Conservation (phyloP, 2,113 vertebrate genomes). For the Stomatorhinus ivindoensis region DNA sequence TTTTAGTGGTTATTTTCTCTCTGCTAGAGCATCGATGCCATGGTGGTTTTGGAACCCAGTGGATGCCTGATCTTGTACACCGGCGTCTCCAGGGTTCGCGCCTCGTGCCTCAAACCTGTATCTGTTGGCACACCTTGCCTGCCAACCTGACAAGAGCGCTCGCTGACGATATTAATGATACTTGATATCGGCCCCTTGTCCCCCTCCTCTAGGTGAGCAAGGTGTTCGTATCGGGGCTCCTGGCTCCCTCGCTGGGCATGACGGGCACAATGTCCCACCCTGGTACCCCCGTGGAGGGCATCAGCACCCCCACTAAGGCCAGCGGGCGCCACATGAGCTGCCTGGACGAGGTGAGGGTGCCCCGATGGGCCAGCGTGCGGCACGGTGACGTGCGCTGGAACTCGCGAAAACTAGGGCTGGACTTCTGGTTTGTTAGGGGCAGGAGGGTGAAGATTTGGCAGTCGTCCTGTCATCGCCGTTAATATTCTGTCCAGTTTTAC, state of each 20-base stretch:
- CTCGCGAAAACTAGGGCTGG: background rate
- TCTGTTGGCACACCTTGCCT: background rate
- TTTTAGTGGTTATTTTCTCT: background rate
- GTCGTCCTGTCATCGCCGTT: background rate
- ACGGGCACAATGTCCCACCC: slow-evolving; percentile 66
- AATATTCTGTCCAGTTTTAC: background rate
- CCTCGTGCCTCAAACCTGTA: slow-evolving; percentile 13
- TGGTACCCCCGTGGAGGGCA: slow-evolving; percentile 67
- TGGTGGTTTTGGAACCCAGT: slow-evolving; percentile 82
- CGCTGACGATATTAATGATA: background rate
- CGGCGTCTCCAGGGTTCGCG: slow-evolving; percentile 77
- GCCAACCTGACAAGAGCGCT: background rate
- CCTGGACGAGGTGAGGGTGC: slow-evolving; percentile 72
- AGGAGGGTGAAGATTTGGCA: background rate
- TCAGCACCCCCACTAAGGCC: slow-evolving; percentile 76
- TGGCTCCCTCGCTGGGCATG: slow-evolving; percentile 71
- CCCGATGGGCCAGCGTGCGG: background rate
- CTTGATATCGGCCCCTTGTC: background rate
- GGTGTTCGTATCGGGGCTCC: slow-evolving; percentile 81
- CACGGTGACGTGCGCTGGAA: background rate
- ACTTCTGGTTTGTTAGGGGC: background rate
- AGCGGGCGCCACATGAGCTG: slow-evolving; percentile 71
- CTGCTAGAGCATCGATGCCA: slow-evolving; percentile 71
- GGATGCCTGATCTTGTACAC: slow-evolving; percentile 91
- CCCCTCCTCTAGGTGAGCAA: slow-evolving; percentile 76